Evolutionary conservation across 2,797 vertebrate genomes (phyloP), one percentile per base, ranked within the genome.

Genomic region (Typhlichthys eigenmanni): DNA sequence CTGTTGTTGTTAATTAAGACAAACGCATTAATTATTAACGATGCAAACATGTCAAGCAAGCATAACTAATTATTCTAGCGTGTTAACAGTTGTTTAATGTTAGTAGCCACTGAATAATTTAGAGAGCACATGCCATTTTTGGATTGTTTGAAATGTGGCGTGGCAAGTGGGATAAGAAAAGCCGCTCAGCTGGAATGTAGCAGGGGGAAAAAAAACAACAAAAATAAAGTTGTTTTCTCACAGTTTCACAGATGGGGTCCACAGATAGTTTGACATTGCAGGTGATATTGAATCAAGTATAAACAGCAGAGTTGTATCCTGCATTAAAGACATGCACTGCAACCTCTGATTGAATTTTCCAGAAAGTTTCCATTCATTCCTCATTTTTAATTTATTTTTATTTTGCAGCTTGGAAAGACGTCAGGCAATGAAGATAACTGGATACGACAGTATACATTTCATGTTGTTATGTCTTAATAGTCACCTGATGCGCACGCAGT

Each of bases 71-170:
- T 98, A 98, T 96, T 96, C 94, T 93, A 95, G 95, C 95, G 93
- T 98, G 96, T 97, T 99, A 98, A 97, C 96, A 98, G 96, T 97
- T 98, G 96, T 96, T 97, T 98, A 98, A 98, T 98, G 96, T 95
- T 97, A 96, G 95, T 93, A 94, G 94, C 92, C 90, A 89, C 94
- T 98, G 94, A 98, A 99, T 98, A 96, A 98, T 99, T 98, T 94
- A 99, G 95, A 88, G 92, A 90, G 87, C 91, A 88, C 86, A 87
- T 92, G 94, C 92, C 93, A 93, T 93, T 95, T 94, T 93, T 93
- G 92, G 93, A 94, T 92, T 93, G 91, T 94, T 94, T 93, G 93
- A 95, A 95, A 95, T 90, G 91, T 76, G 91, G 90, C 69, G 71
- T 80, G 85, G 79, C 88, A 88, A 91, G 82, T 81, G 79, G 85